These are phyloP conservation scores for Motacilla alba DNA, from an alignment of 2,113 vertebrate genomes.

Conservation along the genomic window DNA sequence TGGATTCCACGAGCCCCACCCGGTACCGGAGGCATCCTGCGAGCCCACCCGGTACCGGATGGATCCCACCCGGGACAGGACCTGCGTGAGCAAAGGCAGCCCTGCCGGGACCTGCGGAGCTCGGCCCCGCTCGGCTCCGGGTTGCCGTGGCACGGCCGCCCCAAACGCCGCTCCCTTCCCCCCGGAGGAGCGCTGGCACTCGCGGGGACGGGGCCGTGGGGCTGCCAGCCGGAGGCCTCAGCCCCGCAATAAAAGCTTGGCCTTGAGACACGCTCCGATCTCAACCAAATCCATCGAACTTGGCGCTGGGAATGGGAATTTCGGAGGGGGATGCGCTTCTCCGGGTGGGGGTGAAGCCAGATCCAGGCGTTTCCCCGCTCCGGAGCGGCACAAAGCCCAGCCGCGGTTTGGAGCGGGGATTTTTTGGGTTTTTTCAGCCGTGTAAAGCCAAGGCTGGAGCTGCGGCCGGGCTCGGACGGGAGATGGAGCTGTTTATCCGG, in stretches of 20 bases:
- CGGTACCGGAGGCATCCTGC: no score
- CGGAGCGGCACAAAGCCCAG: not conserved
- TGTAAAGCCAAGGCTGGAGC: fast-evolving
- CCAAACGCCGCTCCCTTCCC: not conserved
- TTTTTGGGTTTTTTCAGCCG: fast-evolving
- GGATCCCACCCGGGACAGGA: fast-evolving
- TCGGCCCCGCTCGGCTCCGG: not conserved
- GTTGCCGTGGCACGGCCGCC: not conserved
- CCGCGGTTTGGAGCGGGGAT: fast-evolving
- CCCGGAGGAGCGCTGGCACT: not conserved
- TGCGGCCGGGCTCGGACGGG: not conserved
- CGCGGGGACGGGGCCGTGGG: not conserved
- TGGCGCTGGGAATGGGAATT: not conserved
- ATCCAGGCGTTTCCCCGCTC: not conserved
- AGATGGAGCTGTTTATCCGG: constrained; percentile 9
- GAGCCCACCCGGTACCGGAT: fast-evolving
- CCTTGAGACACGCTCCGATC: not conserved
- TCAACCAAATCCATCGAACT: not conserved
- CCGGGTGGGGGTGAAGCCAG: no score
- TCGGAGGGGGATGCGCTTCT: not conserved
- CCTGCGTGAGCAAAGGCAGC: not conserved
- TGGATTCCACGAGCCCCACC: not conserved
- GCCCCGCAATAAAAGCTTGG: constrained; percentile 53
- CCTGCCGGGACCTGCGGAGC: not conserved
- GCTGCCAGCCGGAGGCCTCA: not conserved